These are phyloP conservation scores for Pelusios castaneus DNA, from an alignment of 2,113 vertebrate genomes.

Conservation along the genomic window DNA sequence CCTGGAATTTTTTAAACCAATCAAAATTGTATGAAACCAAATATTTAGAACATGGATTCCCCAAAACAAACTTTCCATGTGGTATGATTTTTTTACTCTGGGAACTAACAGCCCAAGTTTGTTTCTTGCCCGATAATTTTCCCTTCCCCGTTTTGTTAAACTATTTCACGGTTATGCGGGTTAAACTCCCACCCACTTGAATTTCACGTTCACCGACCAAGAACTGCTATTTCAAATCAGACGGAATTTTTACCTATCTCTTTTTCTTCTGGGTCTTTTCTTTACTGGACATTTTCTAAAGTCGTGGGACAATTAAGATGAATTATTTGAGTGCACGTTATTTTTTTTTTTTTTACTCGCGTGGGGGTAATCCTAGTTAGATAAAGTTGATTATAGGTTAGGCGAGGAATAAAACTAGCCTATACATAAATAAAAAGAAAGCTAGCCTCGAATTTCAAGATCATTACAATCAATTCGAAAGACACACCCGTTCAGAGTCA, in stretches of 20 bases:
- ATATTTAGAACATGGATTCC: neutral
- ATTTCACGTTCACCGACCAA: constrained; percentile 56
- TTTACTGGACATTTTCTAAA: neutral
- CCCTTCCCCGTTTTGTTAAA: neutral
- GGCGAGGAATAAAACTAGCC: neutral
- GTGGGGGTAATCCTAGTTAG: neutral
- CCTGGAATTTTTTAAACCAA: neutral
- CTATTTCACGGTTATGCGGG: neutral
- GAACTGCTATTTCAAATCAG: neutral
- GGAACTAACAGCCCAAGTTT: neutral
- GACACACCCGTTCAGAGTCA: constrained; percentile 70
- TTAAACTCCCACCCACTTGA: neutral
- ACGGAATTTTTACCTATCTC: neutral
- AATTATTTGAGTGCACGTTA: neutral
- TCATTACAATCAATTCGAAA: constrained; percentile 48
- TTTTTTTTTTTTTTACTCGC: neutral
- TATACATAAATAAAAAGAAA: constrained; percentile 21
- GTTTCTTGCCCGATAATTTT: neutral
- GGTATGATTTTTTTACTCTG: neutral
- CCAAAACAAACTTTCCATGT: neutral
- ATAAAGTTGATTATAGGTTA: neutral
- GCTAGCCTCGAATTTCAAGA: constrained; percentile 60
- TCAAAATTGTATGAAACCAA: neutral
- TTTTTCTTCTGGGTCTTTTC: neutral
- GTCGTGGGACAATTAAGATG: neutral